Percentiles rank a stretch among this genome's conserved stretches.
These are phyloP conservation scores for Pachymerium ferrugineum DNA, from an alignment of 2,888 invertebrate genomes.

Conservation along the genomic window DNA sequence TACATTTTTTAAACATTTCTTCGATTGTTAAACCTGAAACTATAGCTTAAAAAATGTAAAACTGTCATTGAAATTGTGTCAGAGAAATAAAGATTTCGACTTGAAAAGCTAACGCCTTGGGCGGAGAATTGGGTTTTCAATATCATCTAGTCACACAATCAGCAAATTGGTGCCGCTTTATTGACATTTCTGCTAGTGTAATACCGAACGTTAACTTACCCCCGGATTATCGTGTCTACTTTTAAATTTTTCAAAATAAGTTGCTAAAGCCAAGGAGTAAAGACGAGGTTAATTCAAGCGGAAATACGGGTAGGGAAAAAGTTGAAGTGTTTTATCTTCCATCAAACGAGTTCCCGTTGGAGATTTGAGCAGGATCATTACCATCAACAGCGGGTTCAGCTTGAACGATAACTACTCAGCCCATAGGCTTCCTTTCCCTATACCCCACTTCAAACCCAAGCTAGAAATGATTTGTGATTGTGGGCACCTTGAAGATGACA, in stretches of 20 bases:
- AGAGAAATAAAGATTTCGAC: neutral
- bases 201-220: no score
- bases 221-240: neutral
- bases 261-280: no score
- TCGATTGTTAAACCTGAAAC: no score
- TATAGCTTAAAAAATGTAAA: slow-evolving; percentile 2
- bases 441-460: neutral
- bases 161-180: slow-evolving; percentile 7
- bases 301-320: no score
- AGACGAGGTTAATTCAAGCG: no score
- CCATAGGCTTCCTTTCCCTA: neutral
- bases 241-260: no score
- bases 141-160: neutral
- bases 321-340: no score
- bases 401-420: neutral
- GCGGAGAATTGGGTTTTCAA: slow-evolving; percentile 1
- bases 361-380: neutral
- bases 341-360: no score
- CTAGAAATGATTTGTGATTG: slow-evolving; percentile 24
- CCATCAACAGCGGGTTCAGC: no score
- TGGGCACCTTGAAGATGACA: slow-evolving; percentile 5
- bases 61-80: neutral
- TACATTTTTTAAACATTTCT: no score
- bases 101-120: neutral
- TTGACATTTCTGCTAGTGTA: no score